These are phyloP conservation scores for Leistus spinibarbis DNA, from an alignment of 2,888 invertebrate genomes.

Conservation along the genomic window DNA sequence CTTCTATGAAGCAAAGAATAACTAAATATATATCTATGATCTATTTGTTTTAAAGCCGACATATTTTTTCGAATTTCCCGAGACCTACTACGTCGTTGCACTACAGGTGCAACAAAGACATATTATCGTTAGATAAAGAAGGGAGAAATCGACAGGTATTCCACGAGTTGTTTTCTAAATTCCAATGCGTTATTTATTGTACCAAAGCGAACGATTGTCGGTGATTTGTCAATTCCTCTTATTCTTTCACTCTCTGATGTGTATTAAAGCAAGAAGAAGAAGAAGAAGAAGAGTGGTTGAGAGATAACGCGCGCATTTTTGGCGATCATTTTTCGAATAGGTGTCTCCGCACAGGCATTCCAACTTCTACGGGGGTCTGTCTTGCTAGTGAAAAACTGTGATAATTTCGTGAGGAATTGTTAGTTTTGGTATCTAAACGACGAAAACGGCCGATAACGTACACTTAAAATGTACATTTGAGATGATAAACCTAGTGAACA, in stretches of 20 bases:
- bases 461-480: not conserved
- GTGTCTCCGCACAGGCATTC: not conserved
- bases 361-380: no score
- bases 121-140: not conserved
- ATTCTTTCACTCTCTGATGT: not conserved
- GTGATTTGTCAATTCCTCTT: slow-evolving; percentile 5
- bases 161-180: slow-evolving; percentile 8
- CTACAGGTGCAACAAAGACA: slow-evolving; percentile 5
- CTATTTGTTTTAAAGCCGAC: slow-evolving; percentile 43
- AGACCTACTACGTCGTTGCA: slow-evolving; percentile 51
- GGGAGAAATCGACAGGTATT: slow-evolving; percentile 3
- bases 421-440: not conserved
- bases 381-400: no score
- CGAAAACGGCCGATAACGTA: not conserved
- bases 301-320: not conserved
- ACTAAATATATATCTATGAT: slow-evolving; percentile 38
- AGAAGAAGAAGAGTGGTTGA: not conserved
- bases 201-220: not conserved
- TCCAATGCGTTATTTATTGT: slow-evolving; percentile 17
- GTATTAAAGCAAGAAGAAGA: not conserved
- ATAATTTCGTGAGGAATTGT: not conserved
- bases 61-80: slow-evolving; percentile 48
- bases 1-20: slow-evolving; percentile 33
- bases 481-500: not conserved
- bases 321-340: not conserved